Evolutionary conservation across 2,797 vertebrate species (phyloP).

Genomic region (Parambassis ranga): DNA sequence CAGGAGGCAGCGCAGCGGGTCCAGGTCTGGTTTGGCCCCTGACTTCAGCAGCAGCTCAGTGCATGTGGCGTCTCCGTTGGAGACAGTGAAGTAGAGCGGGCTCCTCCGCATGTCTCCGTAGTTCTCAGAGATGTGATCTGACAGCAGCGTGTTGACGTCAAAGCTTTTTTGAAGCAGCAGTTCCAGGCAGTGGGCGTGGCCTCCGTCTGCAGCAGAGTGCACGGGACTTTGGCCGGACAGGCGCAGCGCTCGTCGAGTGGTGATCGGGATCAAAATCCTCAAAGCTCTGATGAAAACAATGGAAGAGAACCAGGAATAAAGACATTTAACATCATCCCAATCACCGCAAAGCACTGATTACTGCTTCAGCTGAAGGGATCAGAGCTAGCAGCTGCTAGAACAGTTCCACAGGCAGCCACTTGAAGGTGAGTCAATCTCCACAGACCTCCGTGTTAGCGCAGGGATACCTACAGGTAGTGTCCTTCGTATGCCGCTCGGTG

Average conservation of each 20-base stretch:
- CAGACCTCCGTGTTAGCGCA: no score
- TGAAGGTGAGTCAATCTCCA: no score
- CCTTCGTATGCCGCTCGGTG: conserved; percentile 85
- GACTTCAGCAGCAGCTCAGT: conserved; percentile 80
- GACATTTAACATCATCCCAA: no score
- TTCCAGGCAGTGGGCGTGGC: conserved; percentile 83
- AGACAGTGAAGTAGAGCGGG: conserved; percentile 83
- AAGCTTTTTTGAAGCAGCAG: conserved; percentile 83
- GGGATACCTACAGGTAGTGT: conserved; percentile 83
- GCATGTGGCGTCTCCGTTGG: conserved; percentile 83
- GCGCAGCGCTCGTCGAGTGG: conserved; percentile 79
- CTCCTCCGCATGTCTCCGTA: conserved; percentile 84
- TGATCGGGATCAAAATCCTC: conserved; percentile 84
- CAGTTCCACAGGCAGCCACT: no score
- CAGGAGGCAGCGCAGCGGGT: conserved; percentile 86
- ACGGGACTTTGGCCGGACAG: conserved; percentile 83
- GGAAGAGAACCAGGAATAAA: no score
- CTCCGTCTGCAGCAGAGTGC: conserved; percentile 85
- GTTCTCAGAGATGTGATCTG: conserved; percentile 80
- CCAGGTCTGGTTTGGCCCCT: conserved; percentile 83
- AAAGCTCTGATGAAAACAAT: conserved; percentile 70
- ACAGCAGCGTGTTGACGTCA: conserved; percentile 79
- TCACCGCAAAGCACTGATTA: no score
- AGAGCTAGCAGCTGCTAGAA: no score
- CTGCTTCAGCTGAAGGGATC: no score